phyloP scores from a whole-genome alignment of 2,797 vertebrate species.

The Ispidina lecontei region DNA sequence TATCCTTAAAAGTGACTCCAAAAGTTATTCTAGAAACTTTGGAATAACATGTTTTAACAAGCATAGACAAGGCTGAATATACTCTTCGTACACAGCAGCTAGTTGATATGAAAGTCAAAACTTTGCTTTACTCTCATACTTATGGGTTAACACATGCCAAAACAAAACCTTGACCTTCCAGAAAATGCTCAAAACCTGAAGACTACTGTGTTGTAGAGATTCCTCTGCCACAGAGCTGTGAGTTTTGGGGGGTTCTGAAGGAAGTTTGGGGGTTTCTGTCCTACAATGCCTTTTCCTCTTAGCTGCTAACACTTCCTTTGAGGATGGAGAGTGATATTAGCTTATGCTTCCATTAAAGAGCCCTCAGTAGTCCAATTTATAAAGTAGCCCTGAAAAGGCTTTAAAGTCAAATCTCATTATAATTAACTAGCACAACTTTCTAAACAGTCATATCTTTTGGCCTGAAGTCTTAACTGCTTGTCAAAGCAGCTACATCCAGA shows the following conservation, averaged over 20 bases:
- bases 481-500: not conserved
- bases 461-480: not conserved
- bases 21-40: not conserved
- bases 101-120: not conserved
- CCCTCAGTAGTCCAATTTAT: not conserved
- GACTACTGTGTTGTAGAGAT: not conserved
- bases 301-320: not conserved
- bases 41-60: not conserved
- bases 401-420: not conserved
- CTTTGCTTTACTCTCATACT: not conserved
- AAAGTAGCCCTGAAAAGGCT: not conserved
- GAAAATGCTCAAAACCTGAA: not conserved
- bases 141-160: not conserved
- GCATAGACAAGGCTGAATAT: not conserved
- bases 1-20: not conserved
- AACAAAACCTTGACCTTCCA: not conserved
- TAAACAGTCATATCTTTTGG: fast-evolving
- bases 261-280: not conserved
- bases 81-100: not conserved
- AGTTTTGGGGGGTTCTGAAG: not conserved
- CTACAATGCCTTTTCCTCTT: not conserved
- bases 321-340: not conserved
- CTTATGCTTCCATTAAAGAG: not conserved
- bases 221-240: not conserved
- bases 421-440: not conserved